Conservation (phyloP, 2,797 vertebrate species). For the Melanogrammus aeglefinus region DNA sequence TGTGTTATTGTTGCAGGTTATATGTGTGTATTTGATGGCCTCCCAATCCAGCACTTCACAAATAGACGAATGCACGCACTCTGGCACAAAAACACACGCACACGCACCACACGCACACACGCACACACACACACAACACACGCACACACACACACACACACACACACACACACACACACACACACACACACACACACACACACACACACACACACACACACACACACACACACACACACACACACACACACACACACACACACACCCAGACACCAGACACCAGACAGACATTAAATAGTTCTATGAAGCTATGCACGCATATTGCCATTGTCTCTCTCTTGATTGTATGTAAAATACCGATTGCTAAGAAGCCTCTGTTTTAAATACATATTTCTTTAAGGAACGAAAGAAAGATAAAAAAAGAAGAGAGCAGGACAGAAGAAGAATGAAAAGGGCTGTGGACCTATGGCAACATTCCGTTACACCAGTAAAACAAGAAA, state of each 20-base stretch:
- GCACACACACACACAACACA: background rate
- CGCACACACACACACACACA: constrained; percentile 13
- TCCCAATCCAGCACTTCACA: background rate
- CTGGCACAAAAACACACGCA: background rate
- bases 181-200: constrained; percentile 19
- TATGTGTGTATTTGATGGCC: background rate
- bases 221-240: constrained; percentile 12
- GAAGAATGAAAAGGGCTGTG: background rate
- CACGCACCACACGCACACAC: too few relatives aligned
- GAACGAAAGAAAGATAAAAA: background rate
- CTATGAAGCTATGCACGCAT: too few relatives aligned
- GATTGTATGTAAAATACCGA: too few relatives aligned
- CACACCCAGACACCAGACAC: background rate
- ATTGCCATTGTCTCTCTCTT: background rate
- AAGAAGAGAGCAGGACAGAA: background rate
- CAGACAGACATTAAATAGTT: too few relatives aligned
- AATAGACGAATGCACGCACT: constrained; percentile 7
- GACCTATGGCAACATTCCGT: background rate
- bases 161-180: constrained; percentile 11
- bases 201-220: constrained; percentile 13
- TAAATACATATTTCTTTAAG: background rate
- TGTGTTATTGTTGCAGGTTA: too few relatives aligned
- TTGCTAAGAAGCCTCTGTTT: too few relatives aligned
- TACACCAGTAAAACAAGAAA: background rate
- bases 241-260: constrained; percentile 18